phyloP scores from a whole-genome alignment of 2,888 invertebrate genomes.

The Ormyrus labotus region DNA sequence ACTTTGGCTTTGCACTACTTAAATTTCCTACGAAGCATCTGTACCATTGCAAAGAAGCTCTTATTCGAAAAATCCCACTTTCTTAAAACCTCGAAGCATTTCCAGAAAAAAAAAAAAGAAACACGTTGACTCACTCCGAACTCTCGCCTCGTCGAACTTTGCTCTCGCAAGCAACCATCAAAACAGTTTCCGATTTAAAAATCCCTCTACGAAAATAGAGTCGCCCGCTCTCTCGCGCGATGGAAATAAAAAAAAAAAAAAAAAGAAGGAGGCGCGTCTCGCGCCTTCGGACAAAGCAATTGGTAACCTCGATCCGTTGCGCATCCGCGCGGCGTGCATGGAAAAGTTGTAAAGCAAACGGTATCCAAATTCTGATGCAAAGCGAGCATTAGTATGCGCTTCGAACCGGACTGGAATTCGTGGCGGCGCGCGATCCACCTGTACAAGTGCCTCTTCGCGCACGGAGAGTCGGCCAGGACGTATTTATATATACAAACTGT shows the following conservation, averaged over 20 bases:
- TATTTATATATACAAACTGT: background rate
- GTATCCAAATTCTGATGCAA: conserved; percentile 60
- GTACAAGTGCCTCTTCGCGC: background rate
- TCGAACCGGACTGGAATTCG: conserved; percentile 57
- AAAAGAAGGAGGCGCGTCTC: background rate
- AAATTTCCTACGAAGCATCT: no score
- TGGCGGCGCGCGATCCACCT: background rate
- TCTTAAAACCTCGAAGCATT: no score
- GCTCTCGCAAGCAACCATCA: no score
- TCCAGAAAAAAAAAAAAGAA: no score
- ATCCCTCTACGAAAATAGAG: background rate
- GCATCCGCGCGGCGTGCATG: conserved; percentile 15
- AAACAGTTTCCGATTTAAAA: background rate
- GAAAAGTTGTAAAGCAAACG: conserved; percentile 54
- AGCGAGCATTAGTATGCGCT: conserved; percentile 57
- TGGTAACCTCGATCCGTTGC: conserved; percentile 41
- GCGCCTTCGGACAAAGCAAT: conserved; percentile 14
- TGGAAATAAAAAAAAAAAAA: background rate
- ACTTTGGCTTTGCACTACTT: no score
- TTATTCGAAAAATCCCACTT: no score
- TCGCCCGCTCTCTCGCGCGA: no score
- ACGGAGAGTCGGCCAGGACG: background rate
- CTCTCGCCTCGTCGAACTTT: no score
- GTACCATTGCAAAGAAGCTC: no score
- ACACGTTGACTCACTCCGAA: no score